Evolutionary conservation across 2,113 vertebrate species (phyloP).

Genomic region (Dasyprocta punctata): DNA sequence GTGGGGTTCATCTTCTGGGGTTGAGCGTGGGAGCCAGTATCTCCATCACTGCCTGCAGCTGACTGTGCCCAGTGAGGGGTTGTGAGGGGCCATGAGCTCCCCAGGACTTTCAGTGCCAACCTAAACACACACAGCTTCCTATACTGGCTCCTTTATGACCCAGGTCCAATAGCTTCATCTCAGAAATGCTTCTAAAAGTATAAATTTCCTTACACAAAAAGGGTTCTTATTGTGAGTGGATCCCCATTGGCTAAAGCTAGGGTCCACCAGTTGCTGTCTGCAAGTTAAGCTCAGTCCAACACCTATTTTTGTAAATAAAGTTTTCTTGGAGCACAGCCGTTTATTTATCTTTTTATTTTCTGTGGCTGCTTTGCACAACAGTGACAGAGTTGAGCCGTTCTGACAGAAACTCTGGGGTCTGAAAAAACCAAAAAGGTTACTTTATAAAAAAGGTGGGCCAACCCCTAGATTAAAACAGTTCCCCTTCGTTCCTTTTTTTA

Average conservation of each 20-base stretch:
- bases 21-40: fast-evolving
- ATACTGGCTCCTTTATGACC: neutral
- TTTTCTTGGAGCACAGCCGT: neutral
- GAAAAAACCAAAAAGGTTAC: neutral
- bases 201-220: neutral
- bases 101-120: neutral
- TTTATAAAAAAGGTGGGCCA: neutral
- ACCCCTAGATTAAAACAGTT: neutral
- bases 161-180: neutral
- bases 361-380: neutral
- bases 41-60: too few relatives aligned
- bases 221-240: neutral
- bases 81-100: too few relatives aligned
- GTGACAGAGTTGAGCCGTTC: neutral
- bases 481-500: neutral
- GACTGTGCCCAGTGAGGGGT: neutral
- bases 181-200: neutral
- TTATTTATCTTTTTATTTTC: neutral
- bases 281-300: neutral
- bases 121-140: too few relatives aligned
- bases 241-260: neutral
- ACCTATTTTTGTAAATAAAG: neutral
- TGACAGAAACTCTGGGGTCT: neutral
- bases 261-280: neutral
- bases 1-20: fast-evolving